Percentiles rank a stretch among this genome's conserved stretches.
Conservation (phyloP, 2,797 vertebrate genomes). For the Myotis daubentonii region DNA sequence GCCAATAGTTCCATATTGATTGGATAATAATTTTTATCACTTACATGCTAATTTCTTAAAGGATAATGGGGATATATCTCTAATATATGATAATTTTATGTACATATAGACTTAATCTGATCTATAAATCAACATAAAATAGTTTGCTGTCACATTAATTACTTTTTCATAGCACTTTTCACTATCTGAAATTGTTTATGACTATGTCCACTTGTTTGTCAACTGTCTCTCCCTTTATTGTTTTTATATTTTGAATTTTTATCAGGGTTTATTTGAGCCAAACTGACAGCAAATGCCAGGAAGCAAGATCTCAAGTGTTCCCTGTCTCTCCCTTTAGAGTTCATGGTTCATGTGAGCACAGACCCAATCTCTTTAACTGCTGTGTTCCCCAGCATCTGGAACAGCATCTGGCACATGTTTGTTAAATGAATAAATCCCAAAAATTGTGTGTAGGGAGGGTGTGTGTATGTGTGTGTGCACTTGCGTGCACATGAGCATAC, state of each 20-base stretch:
- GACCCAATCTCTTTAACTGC: not conserved
- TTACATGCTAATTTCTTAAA: slow-evolving; percentile 12
- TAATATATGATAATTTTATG: slow-evolving; percentile 6
- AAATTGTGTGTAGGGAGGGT: not conserved
- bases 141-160: not conserved
- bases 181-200: slow-evolving; percentile 4
- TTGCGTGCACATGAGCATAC: not conserved
- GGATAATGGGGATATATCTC: not conserved
- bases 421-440: not conserved
- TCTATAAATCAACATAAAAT: not conserved
- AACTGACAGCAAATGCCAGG: not conserved
- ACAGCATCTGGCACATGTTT: not conserved
- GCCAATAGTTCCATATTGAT: not conserved
- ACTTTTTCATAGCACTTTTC: slow-evolving; percentile 1
- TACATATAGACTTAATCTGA: not conserved
- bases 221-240: not conserved
- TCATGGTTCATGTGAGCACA: not conserved
- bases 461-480: not conserved
- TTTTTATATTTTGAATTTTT: not conserved
- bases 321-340: not conserved
- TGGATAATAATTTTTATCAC: slow-evolving; percentile 46
- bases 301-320: not conserved
- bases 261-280: not conserved
- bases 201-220: not conserved
- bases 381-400: not conserved